phyloP scores from a whole-genome alignment of 2,888 invertebrate species.

The Halictus quadricinctus region DNA sequence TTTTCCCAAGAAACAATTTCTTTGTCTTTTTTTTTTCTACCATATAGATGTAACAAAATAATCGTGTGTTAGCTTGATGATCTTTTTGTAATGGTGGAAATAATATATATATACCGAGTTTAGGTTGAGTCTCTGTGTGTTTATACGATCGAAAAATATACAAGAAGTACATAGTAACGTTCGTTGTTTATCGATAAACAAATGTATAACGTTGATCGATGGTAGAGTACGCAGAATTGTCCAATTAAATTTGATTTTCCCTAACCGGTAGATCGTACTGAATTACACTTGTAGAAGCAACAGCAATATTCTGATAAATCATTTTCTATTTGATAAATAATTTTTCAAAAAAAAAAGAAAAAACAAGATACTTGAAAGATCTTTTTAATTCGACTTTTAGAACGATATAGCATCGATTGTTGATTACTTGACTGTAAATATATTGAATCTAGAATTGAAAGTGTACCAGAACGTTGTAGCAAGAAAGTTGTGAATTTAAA shows the following conservation, averaged over 20 bases:
- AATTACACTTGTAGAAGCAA: background rate
- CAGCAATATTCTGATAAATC: background rate
- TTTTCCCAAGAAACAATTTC: background rate
- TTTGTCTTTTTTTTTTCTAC: background rate
- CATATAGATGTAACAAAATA: background rate
- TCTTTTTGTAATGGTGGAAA: background rate
- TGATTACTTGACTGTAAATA: background rate
- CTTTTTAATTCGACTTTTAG: too few species aligned
- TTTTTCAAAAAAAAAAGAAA: background rate
- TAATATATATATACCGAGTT: background rate
- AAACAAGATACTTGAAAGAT: background rate
- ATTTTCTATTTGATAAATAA: background rate
- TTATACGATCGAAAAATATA: background rate
- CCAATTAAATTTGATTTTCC: background rate
- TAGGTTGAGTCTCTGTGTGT: constrained; percentile 2
- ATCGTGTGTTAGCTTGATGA: background rate
- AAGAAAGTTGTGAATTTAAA: background rate
- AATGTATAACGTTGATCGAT: background rate
- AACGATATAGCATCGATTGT: background rate
- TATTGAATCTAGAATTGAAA: background rate
- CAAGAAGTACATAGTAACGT: background rate
- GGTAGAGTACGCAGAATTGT: background rate
- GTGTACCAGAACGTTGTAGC: background rate
- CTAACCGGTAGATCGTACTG: background rate
- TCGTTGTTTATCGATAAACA: background rate